Conservation (phyloP, 2,888 invertebrate genomes). For the Phortica magna region DNA sequence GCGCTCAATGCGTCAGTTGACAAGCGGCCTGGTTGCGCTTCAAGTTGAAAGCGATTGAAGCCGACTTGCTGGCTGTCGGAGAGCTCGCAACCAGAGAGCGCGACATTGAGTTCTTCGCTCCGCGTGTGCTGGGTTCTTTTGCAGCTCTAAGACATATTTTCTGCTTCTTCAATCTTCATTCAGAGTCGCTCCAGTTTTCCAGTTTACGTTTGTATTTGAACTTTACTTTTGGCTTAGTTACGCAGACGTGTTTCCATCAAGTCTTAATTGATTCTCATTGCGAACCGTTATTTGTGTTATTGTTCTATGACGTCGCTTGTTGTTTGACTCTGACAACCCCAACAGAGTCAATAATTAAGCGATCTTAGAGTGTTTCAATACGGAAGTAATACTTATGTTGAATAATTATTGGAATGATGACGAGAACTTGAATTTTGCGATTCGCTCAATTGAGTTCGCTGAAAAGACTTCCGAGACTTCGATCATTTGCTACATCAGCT, state of each 20-base stretch:
- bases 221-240: conserved; percentile 36
- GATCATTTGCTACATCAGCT: no score
- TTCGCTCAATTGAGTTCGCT: no score
- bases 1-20: conserved; percentile 1
- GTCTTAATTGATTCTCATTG: conserved; percentile 59
- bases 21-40: not conserved
- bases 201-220: not conserved
- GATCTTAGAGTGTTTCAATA: not conserved
- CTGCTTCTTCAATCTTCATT: conserved; percentile 10
- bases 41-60: conserved; percentile 29
- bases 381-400: no score
- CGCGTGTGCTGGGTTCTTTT: conserved; percentile 38
- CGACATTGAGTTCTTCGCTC: conserved; percentile 13
- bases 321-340: not conserved
- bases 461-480: no score
- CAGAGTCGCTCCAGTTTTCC: not conserved
- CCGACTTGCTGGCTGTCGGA: conserved; percentile 15
- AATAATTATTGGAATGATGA: no score
- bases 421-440: no score
- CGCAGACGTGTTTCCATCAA: conserved; percentile 59
- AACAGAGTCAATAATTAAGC: not conserved
- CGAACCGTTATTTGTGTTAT: conserved; percentile 25
- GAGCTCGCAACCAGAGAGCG: conserved; percentile 28
- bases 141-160: not conserved
- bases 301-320: not conserved